Evolutionary conservation across 2,888 invertebrate species (phyloP).

Genomic region (Phaedon cochleariae): DNA sequence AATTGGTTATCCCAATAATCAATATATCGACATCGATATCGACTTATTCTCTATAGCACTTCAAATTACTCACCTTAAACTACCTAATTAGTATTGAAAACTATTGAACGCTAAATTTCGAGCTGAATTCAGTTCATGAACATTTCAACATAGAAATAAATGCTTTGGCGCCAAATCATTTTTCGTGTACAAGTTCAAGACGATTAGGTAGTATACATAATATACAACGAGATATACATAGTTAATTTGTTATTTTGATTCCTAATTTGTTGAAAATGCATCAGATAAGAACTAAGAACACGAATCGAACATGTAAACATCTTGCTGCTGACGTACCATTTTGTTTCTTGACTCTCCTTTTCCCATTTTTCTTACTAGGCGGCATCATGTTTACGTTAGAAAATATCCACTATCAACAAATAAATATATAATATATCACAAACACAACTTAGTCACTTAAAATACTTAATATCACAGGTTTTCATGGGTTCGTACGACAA

Average conservation of each 20-base stretch:
- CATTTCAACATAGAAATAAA: too few species aligned
- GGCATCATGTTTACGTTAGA: conserved; percentile 43
- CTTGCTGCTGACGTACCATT: conserved; percentile 47
- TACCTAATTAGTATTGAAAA: too few species aligned
- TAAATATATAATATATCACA: conserved; percentile 23
- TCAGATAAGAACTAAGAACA: background rate
- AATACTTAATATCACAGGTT: conserved; percentile 23
- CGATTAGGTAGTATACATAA: background rate
- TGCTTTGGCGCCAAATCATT: background rate
- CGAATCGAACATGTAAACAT: background rate
- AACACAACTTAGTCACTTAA: conserved; percentile 29
- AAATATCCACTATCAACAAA: conserved; percentile 5
- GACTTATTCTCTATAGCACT: too few species aligned
- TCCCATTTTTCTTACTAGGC: conserved; percentile 49
- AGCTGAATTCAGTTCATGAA: too few species aligned
- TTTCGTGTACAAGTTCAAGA: background rate
- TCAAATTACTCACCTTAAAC: too few species aligned
- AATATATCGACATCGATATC: too few species aligned
- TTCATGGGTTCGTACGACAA: conserved; percentile 13
- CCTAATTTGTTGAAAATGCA: too few species aligned
- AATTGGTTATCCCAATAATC: too few species aligned
- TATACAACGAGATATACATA: background rate
- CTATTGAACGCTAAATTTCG: too few species aligned
- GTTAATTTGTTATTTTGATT: too few species aligned
- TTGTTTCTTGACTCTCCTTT: conserved; percentile 54